phyloP scores from a whole-genome alignment of 2,797 vertebrate species.

The Lacerta viridis region DNA sequence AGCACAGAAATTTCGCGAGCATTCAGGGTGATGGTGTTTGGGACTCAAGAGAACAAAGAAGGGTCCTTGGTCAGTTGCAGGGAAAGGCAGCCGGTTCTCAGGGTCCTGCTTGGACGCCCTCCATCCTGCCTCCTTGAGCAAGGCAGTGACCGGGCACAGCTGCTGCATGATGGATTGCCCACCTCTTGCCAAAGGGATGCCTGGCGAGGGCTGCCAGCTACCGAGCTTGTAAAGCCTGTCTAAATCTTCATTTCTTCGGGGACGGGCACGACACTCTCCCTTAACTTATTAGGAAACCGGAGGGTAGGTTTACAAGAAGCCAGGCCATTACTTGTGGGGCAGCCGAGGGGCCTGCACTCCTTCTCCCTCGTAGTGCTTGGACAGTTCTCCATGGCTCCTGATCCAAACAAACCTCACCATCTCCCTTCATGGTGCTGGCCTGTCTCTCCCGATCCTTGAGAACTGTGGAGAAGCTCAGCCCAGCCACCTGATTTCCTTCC shows the following conservation, averaged over 20 bases:
- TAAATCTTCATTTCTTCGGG: not conserved
- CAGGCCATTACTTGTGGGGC: not conserved
- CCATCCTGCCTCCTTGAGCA: not conserved
- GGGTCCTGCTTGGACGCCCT: not conserved
- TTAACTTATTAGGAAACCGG: constrained; percentile 24
- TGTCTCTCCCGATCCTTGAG: not conserved
- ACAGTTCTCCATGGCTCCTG: constrained; percentile 29
- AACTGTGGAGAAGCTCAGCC: not conserved
- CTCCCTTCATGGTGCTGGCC: not conserved
- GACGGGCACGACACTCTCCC: not conserved
- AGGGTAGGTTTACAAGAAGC: not conserved
- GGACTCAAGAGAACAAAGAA: not conserved
- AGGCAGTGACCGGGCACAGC: too few relatives aligned
- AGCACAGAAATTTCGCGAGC: not conserved
- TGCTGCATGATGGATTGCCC: not conserved
- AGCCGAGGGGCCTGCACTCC: not conserved
- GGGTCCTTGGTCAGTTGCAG: too few relatives aligned
- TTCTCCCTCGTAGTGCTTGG: constrained; percentile 1
- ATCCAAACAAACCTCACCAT: not conserved
- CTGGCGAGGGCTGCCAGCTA: not conserved
- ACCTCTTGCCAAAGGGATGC: not conserved
- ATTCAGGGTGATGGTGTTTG: not conserved
- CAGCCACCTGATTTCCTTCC: not conserved
- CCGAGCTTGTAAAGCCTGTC: not conserved
- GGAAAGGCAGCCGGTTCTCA: too few relatives aligned